Base-by-base conservation (phyloP, 2,113 vertebrate genomes). In the Mastomys coucha region DNA sequence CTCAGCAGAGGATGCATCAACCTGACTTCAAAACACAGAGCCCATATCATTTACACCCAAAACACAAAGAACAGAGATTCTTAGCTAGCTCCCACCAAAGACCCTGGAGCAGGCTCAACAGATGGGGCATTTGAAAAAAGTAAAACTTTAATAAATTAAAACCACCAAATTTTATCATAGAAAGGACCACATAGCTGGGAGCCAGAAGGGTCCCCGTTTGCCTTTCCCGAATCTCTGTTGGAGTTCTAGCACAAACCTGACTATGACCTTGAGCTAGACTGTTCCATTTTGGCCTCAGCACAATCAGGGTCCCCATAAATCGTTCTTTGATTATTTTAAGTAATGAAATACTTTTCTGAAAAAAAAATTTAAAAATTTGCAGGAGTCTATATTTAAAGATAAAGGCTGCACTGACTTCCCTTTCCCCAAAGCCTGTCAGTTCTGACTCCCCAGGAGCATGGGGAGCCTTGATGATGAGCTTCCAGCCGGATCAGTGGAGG, bases 281-380 rank as follows among this genome's bases (percentile, higher is more conserved):
- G 20, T 69, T 91, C 56, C 33, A 13, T 8, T 60, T 17, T 24
- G 11, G 19, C 36, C 75, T 94, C 63, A n/a, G 0, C 22, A 67
- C 53, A 70, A 45, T 33, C 33, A 78, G 16, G 72, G n/a, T 75
- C 91, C 28, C 53, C 93, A 91, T 31, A 90, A 53, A 80, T 31
- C 51, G 19, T 53, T 89, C 53, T 96, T 92, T 60, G 16, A 51
- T 92, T 81, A 33, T 77, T 95, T 89, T 60, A 85, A 88, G 63
- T 60, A 94, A 95, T 51, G 53, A 42, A 88, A 88, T 88, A 36
- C 12, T 87, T 70, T 78, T 80, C 51, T 60, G 39, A 11, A 11
- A n/a, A 72, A 86, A 81, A 67, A 86, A 76, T n/a, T 22, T 31
- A 75, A 72, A 33, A 33, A 69, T 39, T 87, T 65, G 82, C 26